Evolutionary conservation across 2,888 invertebrate genomes (phyloP), one percentile per base, ranked within the genome.

Genomic region (Lucinisca nassula): DNA sequence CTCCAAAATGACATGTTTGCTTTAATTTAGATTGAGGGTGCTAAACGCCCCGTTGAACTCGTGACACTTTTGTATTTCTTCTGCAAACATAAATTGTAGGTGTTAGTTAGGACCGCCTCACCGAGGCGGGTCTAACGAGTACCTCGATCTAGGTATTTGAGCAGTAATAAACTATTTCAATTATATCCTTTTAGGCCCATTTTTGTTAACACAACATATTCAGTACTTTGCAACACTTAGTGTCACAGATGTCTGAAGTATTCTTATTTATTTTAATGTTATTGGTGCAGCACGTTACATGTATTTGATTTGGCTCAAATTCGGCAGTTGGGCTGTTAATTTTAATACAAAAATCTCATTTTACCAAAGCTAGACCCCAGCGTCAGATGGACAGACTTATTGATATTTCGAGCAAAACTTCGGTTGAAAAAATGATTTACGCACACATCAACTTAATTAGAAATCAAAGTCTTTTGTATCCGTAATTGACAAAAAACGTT

Each of bases 401-500:
- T 67, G 32, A 35, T 35, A 35, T 35, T 67, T 67, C 35, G 14
- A 1, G 8, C 35, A 10, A 67, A 35, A 35, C n/a, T 67, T n/a
- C n/a, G 35, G 17, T 67, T 35, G 10, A 14, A 67, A 45, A 67
- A 67, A 67, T 67, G 24, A 67, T 30, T 67, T 35, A 35, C 67
- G 35, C 21, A 30, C 67, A 30, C 4, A 67, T 35, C 67, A 67
- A 35, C 67, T 67, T 67, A 67, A 67, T 67, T 67, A 67, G 67
- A 67, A 67, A 67, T 67, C 67, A 67, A 67, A 35, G 35, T 35
- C 67, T 35, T 67, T 67, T 67, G 67, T 67, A 35, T 32, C 61
- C 35, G 32, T 67, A 67, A 67, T 67, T 67, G 67, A 67, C 67
- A 67, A 35, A 67, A 67, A 67, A 32, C 35, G 32, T 30, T 35